Percentiles rank a stretch among this genome's conserved stretches.
These are phyloP conservation scores for Microcebus tavaratra DNA, from an alignment of 2,113 vertebrate species.

Conservation along the genomic window DNA sequence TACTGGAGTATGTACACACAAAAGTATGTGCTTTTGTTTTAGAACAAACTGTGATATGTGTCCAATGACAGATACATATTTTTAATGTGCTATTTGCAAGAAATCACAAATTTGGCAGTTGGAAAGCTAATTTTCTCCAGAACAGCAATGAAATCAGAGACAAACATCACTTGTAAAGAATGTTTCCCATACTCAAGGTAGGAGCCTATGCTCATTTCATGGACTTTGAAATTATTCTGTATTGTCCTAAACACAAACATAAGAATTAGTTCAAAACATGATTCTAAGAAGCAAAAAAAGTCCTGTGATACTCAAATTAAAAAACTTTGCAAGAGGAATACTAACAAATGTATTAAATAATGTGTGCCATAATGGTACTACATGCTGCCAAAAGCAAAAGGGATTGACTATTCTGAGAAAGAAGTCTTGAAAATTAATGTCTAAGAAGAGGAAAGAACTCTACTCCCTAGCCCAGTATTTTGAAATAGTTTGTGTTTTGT, in stretches of 20 bases:
- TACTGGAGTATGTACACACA: not conserved
- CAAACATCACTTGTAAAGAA: not conserved
- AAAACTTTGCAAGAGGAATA: not conserved
- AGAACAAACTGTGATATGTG: not conserved
- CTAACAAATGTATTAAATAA: not conserved
- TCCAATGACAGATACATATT: not conserved
- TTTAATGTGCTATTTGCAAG: constrained; percentile 15
- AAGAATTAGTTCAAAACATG: not conserved
- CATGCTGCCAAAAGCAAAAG: not conserved
- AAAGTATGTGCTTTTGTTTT: not conserved
- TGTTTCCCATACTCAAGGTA: not conserved
- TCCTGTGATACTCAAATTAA: not conserved
- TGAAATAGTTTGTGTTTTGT: constrained; percentile 18
- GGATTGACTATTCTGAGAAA: not conserved
- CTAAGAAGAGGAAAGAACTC: not conserved
- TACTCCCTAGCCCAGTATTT: not conserved
- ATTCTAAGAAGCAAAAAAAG: not conserved
- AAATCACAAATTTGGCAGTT: constrained; percentile 28
- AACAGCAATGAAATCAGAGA: not conserved
- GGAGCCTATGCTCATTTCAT: not conserved
- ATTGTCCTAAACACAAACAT: not conserved
- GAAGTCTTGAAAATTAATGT: not conserved
- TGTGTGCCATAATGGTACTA: not conserved
- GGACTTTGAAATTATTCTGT: not conserved
- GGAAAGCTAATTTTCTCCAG: not conserved